Base-by-base conservation (phyloP, 2,888 invertebrate genomes). In the Cremastinae sp. region DNA sequence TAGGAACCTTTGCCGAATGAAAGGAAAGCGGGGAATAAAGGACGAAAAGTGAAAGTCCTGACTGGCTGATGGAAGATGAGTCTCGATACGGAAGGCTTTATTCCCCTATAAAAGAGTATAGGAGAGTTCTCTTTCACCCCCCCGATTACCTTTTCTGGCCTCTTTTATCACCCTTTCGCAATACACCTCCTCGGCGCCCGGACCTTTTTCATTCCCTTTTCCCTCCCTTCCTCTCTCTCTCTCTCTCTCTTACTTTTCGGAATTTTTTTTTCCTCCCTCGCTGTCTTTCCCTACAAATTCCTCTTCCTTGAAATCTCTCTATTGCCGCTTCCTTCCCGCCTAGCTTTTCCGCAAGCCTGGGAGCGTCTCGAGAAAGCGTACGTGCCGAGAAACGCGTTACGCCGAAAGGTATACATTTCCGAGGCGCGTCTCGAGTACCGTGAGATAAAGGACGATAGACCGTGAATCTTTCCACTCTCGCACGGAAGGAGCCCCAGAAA, bases 361-460 rank as follows among this genome's bases (percentile, higher is more conserved):
- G 18, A 54, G 38, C 38, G n/a, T n/a, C 28, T 20, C 70, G 51
- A 66, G 78, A 74, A 74, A n/a, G 58, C 73, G 73, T 62, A 76
- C 49, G 75, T 69, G 75, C 66, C 66, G 56, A 77, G 79, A 80
- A 79, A 82, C 71, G 74, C 78, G 77, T 74, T 65, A 43, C 71
- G 58, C 16, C 14, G 70, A 53, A 51, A 51, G 38, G 10, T 28
- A 43, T 49, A 43, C 45, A 54, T 58, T 64, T 64, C 38, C 69
- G 5, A 38, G 62, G 12, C 12, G 59, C 28, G 59, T 54, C 66
- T 66, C 47, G 70, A 70, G 61, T 20, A 71, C 76, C 78, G 65
- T 58, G 54, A 49, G 18, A 56, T 61, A 28, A 36, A 58, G 58
- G 38, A 54, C 59, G 45, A 59, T 47, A 65, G 69, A 78, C 69